Conservation (phyloP, 2,888 invertebrate genomes). For the Sclerodermus sp. region DNA sequence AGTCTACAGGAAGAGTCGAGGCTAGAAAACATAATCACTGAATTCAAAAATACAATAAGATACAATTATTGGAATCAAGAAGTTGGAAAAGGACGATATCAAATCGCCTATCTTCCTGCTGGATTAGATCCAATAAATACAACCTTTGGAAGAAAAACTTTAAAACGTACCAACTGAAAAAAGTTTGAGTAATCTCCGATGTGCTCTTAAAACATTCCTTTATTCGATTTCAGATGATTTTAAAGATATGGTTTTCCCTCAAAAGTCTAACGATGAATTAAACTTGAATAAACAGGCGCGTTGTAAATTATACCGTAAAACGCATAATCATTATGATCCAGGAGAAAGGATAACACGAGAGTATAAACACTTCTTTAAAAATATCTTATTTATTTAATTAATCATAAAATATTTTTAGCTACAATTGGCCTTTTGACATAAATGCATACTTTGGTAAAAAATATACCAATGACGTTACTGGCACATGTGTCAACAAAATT, state of each 20-base stretch:
- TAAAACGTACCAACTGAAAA: conserved; percentile 1
- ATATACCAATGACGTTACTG: conserved; percentile 11
- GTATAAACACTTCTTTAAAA: conserved; percentile 31
- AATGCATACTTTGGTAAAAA: conserved; percentile 24
- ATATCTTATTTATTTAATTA: neutral
- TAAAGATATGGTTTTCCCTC: conserved; percentile 31
- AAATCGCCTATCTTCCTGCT: conserved; percentile 55
- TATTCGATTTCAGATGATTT: conserved; percentile 1
- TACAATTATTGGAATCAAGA: conserved; percentile 58
- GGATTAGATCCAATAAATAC: conserved; percentile 53
- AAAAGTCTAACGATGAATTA: conserved; percentile 44
- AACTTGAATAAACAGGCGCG: conserved; percentile 49
- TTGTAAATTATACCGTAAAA: conserved; percentile 58
- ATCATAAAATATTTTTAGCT: conserved; percentile 20
- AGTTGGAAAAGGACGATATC: conserved; percentile 57
- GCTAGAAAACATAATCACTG: conserved; percentile 57
- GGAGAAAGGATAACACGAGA: conserved; percentile 55
- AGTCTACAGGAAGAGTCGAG: conserved; percentile 38
- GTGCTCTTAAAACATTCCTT: neutral
- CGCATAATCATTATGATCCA: conserved; percentile 59
- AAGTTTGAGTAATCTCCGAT: conserved; percentile 4
- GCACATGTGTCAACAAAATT: conserved; percentile 23
- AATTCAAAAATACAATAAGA: conserved; percentile 59
- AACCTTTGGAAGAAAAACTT: conserved; percentile 52
- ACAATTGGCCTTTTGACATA: conserved; percentile 26